Percentiles rank a stretch among this genome's conserved stretches.
These are phyloP conservation scores for Cinclus cinclus DNA, from an alignment of 2,113 vertebrate genomes.

Conservation along the genomic window DNA sequence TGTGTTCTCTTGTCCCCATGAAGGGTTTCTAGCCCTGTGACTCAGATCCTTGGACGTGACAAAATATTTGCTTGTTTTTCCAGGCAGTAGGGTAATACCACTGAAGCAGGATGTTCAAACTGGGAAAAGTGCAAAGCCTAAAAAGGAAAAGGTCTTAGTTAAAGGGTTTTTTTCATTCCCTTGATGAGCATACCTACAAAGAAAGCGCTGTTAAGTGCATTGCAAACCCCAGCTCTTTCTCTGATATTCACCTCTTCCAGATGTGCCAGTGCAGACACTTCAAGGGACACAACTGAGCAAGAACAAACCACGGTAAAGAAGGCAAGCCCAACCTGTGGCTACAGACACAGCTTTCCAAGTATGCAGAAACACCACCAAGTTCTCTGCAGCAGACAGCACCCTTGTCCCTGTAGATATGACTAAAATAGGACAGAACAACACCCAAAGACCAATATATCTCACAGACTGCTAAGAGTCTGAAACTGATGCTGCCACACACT, in stretches of 20 bases:
- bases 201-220: background rate
- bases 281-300: background rate
- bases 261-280: background rate
- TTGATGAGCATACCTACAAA: background rate
- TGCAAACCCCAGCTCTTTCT: background rate
- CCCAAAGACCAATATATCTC: background rate
- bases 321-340: background rate
- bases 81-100: background rate
- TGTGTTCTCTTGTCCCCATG: background rate
- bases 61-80: background rate
- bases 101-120: background rate
- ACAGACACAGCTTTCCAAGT: background rate
- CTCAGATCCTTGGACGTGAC: background rate
- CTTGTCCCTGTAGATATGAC: background rate
- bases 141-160: background rate
- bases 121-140: background rate
- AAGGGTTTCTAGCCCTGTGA: background rate
- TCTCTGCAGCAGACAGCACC: background rate
- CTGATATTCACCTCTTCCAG: background rate
- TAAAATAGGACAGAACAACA: background rate
- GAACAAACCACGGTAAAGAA: background rate
- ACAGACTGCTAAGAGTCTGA: background rate
- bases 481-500: background rate
- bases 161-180: background rate
- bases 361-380: background rate